These are phyloP conservation scores for Meteorus cinctellus DNA, from an alignment of 2,888 invertebrate genomes.

Conservation along the genomic window DNA sequence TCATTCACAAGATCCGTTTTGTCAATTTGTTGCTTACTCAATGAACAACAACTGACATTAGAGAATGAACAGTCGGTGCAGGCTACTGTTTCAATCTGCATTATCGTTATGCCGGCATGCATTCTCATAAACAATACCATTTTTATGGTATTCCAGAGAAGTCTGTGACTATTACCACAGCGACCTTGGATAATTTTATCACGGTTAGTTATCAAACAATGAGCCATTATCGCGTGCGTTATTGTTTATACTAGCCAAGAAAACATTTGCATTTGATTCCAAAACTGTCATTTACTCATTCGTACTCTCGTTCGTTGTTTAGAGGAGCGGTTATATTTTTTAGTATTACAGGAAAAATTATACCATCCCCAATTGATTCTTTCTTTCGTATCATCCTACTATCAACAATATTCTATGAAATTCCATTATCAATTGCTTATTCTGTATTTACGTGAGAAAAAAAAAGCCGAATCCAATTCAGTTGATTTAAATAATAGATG, in stretches of 20 bases:
- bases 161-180: not conserved
- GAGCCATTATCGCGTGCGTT: slow-evolving; percentile 23
- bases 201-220: slow-evolving; percentile 27
- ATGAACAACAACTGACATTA: not conserved
- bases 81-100: not conserved
- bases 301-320: not conserved
- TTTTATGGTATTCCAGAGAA: not conserved
- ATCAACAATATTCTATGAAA: not conserved
- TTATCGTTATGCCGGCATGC: not conserved
- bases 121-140: not conserved
- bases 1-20: not conserved
- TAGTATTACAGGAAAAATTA: not conserved
- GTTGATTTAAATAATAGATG: not conserved
- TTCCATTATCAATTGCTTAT: not conserved
- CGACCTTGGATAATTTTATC: slow-evolving; percentile 29
- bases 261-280: not conserved
- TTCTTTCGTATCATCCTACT: too few relatives aligned
- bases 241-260: slow-evolving; percentile 11
- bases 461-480: not conserved
- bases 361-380: not conserved
- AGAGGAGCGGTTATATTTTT: not conserved
- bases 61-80: not conserved
- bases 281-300: not conserved
- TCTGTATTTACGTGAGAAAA: not conserved
- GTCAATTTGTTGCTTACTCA: not conserved